phyloP scores from a whole-genome alignment of 53 echinoderm and acorn worm genomes.

The Mesocentrotus franciscanus region DNA sequence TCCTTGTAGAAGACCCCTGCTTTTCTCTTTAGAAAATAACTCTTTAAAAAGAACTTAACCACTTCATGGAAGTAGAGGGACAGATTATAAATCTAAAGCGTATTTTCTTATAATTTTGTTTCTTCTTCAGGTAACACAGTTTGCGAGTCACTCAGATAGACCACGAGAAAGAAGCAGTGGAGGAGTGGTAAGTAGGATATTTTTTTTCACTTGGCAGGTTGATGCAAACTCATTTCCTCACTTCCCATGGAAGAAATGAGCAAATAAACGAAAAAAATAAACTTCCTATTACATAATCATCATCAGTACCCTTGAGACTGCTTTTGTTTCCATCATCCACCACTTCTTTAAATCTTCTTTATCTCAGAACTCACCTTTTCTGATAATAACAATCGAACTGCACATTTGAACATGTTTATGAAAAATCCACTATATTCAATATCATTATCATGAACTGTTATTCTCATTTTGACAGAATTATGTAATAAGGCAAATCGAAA shows the following conservation, averaged over 20 bases:
- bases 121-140: slow-evolving; percentile 74
- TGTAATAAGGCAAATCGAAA: no score
- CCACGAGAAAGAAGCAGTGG: slow-evolving; percentile 79
- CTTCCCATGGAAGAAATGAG: neutral
- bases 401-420: no score
- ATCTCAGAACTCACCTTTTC: no score
- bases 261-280: neutral
- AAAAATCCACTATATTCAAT: no score
- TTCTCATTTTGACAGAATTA: no score
- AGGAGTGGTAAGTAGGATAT: slow-evolving; percentile 75
- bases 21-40: neutral
- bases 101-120: neutral
- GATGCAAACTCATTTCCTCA: neutral
- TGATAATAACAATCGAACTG: no score
- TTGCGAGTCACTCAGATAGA: slow-evolving; percentile 78
- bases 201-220: neutral
- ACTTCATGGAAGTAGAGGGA: neutral
- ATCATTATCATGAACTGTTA: no score
- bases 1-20: neutral
- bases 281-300: neutral
- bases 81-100: neutral
- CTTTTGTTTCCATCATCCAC: no score
- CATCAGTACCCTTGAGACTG: no score
- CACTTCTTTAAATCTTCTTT: no score
- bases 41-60: neutral